A percentile compares a stretch with the other conserved stretches of the same genome.
Conservation (phyloP, 1,140 invertebrate genomes). For the Bombus sibiricus region DNA sequence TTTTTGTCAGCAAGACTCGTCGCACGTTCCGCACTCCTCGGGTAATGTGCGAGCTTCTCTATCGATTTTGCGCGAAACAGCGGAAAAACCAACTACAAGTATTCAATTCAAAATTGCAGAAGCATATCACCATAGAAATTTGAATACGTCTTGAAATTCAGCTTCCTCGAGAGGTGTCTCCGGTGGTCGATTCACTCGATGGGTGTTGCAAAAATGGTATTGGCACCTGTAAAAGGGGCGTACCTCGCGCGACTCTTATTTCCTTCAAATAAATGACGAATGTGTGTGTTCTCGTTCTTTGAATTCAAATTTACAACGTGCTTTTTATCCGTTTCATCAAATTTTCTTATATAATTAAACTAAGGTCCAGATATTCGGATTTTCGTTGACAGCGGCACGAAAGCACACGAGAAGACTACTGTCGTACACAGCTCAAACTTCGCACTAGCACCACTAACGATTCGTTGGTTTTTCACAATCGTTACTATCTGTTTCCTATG, state of each 20-base stretch:
- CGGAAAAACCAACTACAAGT: not conserved
- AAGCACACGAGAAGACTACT: slow-evolving; percentile 34
- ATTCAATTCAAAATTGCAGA: not conserved
- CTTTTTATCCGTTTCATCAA: not conserved
- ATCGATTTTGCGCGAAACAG: slow-evolving; percentile 60
- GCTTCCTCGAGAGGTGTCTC: not conserved
- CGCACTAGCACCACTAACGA: slow-evolving; percentile 26
- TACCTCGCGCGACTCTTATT: slow-evolving; percentile 30
- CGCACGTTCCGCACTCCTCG: slow-evolving; percentile 40
- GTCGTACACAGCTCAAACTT: slow-evolving; percentile 43
- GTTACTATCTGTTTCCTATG: not conserved
- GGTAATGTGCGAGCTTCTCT: slow-evolving; percentile 48
- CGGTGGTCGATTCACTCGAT: slow-evolving; percentile 7
- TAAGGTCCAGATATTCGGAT: not conserved
- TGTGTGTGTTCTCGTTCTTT: not conserved
- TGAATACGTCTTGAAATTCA: not conserved
- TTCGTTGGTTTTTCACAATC: slow-evolving; percentile 5
- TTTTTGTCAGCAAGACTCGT: slow-evolving; percentile 36
- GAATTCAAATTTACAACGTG: not conserved
- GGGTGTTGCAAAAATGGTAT: slow-evolving; percentile 38
- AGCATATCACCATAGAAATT: not conserved
- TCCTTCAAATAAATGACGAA: not conserved
- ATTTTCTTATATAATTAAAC: slow-evolving; percentile 3
- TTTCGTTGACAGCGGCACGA: slow-evolving; percentile 44
- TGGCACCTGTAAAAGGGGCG: slow-evolving; percentile 55